These are phyloP conservation scores for Drosophila anomalata DNA, from an alignment of 2,888 invertebrate species.

Conservation along the genomic window DNA sequence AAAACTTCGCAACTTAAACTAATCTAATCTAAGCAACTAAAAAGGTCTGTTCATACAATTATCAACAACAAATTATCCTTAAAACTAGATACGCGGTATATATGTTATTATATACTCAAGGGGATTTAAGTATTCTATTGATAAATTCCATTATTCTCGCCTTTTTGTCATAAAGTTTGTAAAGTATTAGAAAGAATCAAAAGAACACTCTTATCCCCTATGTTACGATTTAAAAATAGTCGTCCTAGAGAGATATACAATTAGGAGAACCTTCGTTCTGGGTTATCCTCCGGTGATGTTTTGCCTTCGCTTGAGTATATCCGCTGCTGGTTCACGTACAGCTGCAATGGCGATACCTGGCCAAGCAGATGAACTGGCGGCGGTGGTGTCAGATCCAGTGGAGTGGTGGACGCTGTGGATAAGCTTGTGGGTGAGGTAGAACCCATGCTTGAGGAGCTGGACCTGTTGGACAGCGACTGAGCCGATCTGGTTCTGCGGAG, in stretches of 20 bases:
- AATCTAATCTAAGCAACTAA: slow-evolving; percentile 11
- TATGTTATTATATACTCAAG: background rate
- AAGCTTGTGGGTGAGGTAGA: slow-evolving; percentile 55
- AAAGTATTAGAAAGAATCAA: background rate
- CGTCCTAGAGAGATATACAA: slow-evolving; percentile 36
- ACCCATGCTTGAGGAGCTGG: slow-evolving; percentile 60
- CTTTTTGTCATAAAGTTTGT: background rate
- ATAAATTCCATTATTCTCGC: background rate
- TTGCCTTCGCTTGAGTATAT: slow-evolving; percentile 40
- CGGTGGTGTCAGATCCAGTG: slow-evolving; percentile 62
- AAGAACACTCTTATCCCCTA: background rate
- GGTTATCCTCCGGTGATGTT: slow-evolving; percentile 39
- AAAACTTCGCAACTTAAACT: slow-evolving; percentile 16
- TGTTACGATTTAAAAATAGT: background rate
- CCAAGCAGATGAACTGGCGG: slow-evolving; percentile 34
- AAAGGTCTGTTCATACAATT: slow-evolving; percentile 14
- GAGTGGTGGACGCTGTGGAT: slow-evolving; percentile 60
- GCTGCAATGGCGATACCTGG: slow-evolving; percentile 40
- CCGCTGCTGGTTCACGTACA: slow-evolving; percentile 53
- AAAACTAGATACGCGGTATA: slow-evolving; percentile 12
- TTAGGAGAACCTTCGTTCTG: slow-evolving; percentile 52
- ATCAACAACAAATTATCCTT: slow-evolving; percentile 26
- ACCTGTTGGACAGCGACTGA: slow-evolving; percentile 59
- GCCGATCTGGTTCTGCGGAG: slow-evolving; percentile 63
- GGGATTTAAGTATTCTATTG: background rate